Conservation (phyloP, 2,797 vertebrate genomes). For the Periparus ater region DNA sequence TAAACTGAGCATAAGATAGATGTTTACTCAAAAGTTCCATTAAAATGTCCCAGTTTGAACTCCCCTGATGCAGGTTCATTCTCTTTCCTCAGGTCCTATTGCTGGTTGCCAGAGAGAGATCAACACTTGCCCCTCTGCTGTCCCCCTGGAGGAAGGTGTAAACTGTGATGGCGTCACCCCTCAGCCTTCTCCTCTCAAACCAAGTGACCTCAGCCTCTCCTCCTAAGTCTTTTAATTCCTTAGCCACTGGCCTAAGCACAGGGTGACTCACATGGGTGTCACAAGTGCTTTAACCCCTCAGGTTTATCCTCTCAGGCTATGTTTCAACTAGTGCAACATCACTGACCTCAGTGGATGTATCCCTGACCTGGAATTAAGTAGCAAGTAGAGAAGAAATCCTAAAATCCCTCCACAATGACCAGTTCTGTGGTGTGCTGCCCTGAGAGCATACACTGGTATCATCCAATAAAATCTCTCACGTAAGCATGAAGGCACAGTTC, state of each 20-base stretch:
- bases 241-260: neutral
- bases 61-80: neutral
- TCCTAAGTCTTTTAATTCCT: neutral
- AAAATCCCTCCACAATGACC: neutral
- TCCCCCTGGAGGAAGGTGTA: neutral
- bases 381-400: neutral
- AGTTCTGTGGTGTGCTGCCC: neutral
- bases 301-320: neutral
- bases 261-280: neutral
- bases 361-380: neutral
- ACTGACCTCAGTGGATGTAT: neutral
- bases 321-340: neutral
- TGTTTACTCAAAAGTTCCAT: neutral
- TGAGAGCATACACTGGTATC: rapidly evolving
- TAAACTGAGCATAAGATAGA: neutral
- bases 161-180: rapidly evolving
- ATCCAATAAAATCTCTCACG: neutral
- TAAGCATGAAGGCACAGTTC: neutral
- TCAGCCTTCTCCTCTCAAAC: neutral
- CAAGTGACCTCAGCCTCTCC: neutral
- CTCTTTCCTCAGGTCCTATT: neutral
- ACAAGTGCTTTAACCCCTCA: neutral
- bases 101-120: neutral
- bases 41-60: neutral
- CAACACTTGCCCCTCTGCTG: neutral